Conservation (phyloP, 1,140 invertebrate genomes). For the Diachasma alloeum region DNA sequence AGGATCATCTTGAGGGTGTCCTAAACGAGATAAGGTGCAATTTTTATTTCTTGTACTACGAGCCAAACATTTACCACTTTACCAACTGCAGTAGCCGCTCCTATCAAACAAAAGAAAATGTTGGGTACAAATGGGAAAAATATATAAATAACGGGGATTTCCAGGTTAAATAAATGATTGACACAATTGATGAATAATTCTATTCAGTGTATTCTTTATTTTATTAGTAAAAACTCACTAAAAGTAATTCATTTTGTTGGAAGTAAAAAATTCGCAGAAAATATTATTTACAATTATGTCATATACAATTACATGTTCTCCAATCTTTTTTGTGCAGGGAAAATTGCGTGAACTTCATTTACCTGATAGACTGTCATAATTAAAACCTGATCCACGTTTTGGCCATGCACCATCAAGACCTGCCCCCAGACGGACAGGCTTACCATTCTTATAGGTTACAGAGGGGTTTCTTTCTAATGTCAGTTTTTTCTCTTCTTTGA, state of each 20-base stretch:
- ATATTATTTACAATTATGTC: neutral
- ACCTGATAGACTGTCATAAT: slow-evolving; percentile 1
- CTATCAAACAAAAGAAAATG: neutral
- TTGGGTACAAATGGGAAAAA: neutral
- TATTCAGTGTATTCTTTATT: too few relatives aligned
- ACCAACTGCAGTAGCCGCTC: neutral
- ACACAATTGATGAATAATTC: too few relatives aligned
- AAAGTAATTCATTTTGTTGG: too few relatives aligned
- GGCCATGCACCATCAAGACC: neutral
- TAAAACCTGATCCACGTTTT: neutral
- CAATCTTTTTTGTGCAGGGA: neutral
- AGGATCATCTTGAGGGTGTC: slow-evolving; percentile 9
- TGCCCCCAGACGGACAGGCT: neutral
- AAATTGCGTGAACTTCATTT: too few relatives aligned
- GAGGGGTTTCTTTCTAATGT: too few relatives aligned
- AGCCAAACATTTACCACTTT: neutral
- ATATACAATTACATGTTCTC: neutral
- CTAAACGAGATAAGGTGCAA: slow-evolving; percentile 12
- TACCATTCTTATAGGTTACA: too few relatives aligned
- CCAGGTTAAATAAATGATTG: too few relatives aligned
- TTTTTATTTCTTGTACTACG: slow-evolving; percentile 10
- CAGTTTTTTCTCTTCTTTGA: too few relatives aligned
- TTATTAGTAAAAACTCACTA: too few relatives aligned
- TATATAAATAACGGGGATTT: too few relatives aligned
- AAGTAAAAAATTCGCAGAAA: neutral